phyloP scores from a whole-genome alignment of 2,797 vertebrate genomes.

The Phalloptychus januarius region DNA sequence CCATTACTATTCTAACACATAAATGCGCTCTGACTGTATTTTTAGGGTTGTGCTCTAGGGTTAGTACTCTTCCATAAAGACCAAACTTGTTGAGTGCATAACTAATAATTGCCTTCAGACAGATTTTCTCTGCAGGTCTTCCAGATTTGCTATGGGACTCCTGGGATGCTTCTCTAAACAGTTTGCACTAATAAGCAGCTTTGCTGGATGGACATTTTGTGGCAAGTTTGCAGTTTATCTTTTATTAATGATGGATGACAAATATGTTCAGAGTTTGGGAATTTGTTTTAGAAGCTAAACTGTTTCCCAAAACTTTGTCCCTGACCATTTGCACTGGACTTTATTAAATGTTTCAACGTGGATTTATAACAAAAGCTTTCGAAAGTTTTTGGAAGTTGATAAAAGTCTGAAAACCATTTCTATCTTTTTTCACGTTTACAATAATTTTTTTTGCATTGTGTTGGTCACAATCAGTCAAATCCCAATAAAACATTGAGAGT shows the following conservation, averaged over 20 bases:
- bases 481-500: background rate
- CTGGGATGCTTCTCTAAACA: background rate
- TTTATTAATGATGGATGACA: background rate
- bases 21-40: background rate
- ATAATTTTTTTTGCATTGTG: background rate
- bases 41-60: background rate
- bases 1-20: background rate
- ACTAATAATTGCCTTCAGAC: background rate
- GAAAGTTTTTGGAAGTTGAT: background rate
- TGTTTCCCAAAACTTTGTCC: background rate
- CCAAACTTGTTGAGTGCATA: background rate
- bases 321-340: background rate
- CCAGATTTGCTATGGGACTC: background rate
- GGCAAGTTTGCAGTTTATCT: background rate
- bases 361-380: background rate
- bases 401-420: background rate
- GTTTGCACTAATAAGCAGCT: background rate
- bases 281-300: background rate
- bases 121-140: background rate
- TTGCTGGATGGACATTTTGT: background rate
- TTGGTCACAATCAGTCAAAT: background rate
- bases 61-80: background rate
- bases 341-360: background rate
- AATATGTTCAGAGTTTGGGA: background rate
- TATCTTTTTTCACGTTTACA: background rate